Base-by-base conservation (phyloP, 2,797 vertebrate genomes). In the Cirrhinus mrigala region DNA sequence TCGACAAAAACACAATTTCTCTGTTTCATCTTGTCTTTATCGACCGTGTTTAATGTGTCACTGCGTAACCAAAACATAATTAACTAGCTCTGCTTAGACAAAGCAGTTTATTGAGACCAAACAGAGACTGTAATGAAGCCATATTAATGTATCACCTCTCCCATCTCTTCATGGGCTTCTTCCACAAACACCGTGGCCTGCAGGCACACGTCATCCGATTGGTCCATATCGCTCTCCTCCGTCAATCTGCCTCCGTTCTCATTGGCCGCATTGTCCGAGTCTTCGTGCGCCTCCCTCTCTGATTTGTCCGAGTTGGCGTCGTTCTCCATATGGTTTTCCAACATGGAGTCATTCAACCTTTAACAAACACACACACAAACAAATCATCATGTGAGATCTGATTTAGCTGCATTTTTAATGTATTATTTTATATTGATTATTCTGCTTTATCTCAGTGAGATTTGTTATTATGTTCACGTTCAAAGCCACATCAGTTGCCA, bases 231-330 rank as follows among this genome's bases (percentile, higher is more conserved):
- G 0, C 98, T 98, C 90, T 97, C 97, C 5, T 96, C 96, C 0
- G 97, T 97, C 89, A 96, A 83, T 93, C 96, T 94, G 74, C 94
- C 94, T 71, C 96, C 95, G 22, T 95, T 97, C 81, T 98, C 97
- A 24, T 96, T 97, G 3, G 90, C 92, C 33, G 95, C 94, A 0
- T 94, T 93, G 84, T 98, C 97, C 0, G 97, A 98, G 90, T 98
- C 98, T n/a, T 98, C 97, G 0, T 95, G 78, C 1, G 93, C 95
- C 89, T 99, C 98, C 12, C 95, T 94, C 92, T 98, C 98, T 0
- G 96, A 99, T 92, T 97, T 98, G 95, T 99, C 97, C 0, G 98
- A 99, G 90, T 97, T 96, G 12, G 95, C 96, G 0, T 99, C 98
- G 0, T 96, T 96, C 93, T 99, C 98, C 95, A 97, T 94, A 89